These are phyloP conservation scores for Anolis apletophallus DNA, from an alignment of 2,797 vertebrate genomes.

Conservation along the genomic window DNA sequence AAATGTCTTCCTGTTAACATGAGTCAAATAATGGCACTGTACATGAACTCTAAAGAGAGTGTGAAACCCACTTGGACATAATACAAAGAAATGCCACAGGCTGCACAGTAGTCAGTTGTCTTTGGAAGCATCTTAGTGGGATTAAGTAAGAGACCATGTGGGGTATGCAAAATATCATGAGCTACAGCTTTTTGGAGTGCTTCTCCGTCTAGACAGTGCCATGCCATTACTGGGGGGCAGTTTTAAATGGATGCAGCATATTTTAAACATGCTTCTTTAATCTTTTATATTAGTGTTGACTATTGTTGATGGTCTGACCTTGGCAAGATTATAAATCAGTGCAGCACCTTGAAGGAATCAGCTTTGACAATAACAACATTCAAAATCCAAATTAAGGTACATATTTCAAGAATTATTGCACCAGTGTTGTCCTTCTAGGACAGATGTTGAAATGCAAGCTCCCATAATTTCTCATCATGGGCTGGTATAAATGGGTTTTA, in stretches of 20 bases:
- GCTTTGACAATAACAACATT: neutral
- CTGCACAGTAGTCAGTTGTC: constrained; percentile 63
- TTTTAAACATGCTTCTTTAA: constrained; percentile 23
- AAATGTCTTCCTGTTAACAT: constrained; percentile 48
- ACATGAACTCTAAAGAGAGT: constrained; percentile 18
- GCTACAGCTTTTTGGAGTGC: constrained; percentile 37
- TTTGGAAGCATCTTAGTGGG: constrained; percentile 66
- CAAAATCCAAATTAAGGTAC: neutral
- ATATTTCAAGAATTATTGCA: neutral
- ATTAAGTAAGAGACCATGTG: constrained; percentile 56
- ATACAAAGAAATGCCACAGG: constrained; percentile 47
- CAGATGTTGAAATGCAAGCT: too few species aligned
- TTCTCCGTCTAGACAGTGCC: constrained; percentile 35
- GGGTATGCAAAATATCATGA: constrained; percentile 61
- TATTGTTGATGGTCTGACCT: neutral
- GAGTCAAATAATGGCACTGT: constrained; percentile 50
- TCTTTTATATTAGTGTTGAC: neutral
- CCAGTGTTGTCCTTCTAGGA: neutral
- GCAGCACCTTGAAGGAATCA: neutral
- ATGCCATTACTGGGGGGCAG: constrained; percentile 23
- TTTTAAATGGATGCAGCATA: neutral
- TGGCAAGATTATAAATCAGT: neutral
- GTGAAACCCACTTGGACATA: constrained; percentile 35
- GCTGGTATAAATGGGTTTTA: too few species aligned
- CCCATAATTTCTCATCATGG: too few species aligned